A percentile compares a stretch with the other conserved stretches of the same genome.
Conservation (phyloP, 2,113 vertebrate species). For the Kryptolebias marmoratus region DNA sequence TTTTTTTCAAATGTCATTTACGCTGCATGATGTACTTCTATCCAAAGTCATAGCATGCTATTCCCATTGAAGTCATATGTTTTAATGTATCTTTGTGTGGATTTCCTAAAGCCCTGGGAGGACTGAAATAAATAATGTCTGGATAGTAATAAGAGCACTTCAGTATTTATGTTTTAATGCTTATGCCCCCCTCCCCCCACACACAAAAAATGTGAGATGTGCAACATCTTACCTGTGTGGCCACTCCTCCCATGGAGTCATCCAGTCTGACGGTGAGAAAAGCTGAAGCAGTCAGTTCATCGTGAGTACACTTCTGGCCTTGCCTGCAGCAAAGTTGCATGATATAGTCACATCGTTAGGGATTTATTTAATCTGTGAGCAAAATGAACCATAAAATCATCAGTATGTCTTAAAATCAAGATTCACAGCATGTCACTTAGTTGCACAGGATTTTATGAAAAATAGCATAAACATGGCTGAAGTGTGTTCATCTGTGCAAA, state of each 20-base stretch:
- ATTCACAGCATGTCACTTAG: no score
- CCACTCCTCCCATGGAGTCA: conserved; percentile 70
- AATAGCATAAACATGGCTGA: no score
- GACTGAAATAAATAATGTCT: no score
- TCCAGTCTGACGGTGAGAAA: conserved; percentile 77
- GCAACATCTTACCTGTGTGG: conserved; percentile 73
- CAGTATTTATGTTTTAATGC: background rate
- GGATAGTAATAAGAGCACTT: no score
- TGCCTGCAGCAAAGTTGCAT: conserved; percentile 69
- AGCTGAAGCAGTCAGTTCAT: conserved; percentile 77
- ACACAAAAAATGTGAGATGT: background rate
- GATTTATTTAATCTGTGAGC: background rate
- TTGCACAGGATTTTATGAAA: no score
- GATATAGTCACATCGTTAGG: background rate
- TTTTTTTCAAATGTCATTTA: no score
- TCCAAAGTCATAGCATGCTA: no score
- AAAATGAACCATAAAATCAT: background rate
- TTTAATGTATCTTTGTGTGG: no score
- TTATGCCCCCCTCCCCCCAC: background rate
- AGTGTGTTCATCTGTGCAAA: no score
- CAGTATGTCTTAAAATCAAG: background rate
- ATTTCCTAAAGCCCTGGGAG: no score
- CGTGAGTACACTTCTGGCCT: conserved; percentile 72
- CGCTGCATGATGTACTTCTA: no score
- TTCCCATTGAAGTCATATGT: no score